Percentiles rank a stretch among this genome's conserved stretches.
phyloP scores from a whole-genome alignment of 2,113 vertebrate genomes.

The Condylura cristata region DNA sequence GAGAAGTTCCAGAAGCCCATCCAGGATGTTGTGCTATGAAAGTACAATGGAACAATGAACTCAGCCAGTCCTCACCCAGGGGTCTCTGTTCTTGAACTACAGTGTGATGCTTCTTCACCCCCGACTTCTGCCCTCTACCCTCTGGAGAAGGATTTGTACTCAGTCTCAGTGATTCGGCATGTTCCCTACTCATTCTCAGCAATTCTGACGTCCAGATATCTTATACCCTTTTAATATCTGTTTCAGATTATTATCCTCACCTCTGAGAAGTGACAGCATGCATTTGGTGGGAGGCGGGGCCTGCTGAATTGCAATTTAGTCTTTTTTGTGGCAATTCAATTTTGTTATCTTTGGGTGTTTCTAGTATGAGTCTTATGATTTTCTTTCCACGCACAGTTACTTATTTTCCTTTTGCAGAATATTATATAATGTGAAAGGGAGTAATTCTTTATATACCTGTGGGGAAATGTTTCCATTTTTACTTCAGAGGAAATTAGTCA shows the following conservation, averaged over 20 bases:
- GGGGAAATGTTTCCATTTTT: background rate
- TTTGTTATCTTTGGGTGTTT: conserved; percentile 44
- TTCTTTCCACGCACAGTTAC: background rate
- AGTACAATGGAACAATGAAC: background rate
- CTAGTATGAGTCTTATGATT: conserved; percentile 22
- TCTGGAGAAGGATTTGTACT: background rate
- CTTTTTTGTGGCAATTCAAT: conserved; percentile 46
- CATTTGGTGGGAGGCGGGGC: no score
- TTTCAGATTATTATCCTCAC: background rate
- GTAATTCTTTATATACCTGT: conserved; percentile 10
- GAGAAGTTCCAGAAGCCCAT: background rate
- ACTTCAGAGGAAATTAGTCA: conserved; percentile 37
- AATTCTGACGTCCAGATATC: conserved; percentile 46
- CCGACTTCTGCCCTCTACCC: background rate
- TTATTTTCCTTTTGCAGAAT: conserved; percentile 32
- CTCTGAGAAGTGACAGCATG: conserved; percentile 1
- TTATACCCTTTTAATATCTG: conserved; percentile 16
- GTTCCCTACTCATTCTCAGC: background rate
- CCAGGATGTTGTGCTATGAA: background rate
- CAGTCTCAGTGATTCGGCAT: background rate
- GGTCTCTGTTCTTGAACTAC: background rate
- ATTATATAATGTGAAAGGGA: conserved; percentile 40
- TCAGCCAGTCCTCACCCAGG: background rate
- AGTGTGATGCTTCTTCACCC: background rate
- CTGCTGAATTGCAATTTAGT: background rate